These are phyloP conservation scores for Beroe ovata DNA, from an alignment of 37 sponge, comb jelly and placozoan species.

Conservation along the genomic window DNA sequence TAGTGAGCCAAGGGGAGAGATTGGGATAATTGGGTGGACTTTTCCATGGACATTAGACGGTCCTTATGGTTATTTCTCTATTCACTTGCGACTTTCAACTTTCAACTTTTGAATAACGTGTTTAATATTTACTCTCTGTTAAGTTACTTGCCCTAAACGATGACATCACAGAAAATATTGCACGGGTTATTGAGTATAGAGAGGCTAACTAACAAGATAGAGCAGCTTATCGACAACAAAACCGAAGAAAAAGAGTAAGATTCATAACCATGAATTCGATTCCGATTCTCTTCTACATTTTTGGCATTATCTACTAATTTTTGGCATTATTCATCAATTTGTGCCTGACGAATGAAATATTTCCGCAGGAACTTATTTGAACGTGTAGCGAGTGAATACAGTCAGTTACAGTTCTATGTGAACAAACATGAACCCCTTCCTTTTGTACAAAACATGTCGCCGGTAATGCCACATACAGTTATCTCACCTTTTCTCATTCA, in stretches of 20 bases:
- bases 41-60: no score
- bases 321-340: not conserved
- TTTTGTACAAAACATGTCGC: conserved; percentile 72
- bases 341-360: not conserved
- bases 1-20: no score
- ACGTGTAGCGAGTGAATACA: conserved; percentile 86
- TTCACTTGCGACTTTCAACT: no score
- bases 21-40: no score
- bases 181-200: conserved; percentile 21
- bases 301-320: not conserved
- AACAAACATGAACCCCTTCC: conserved; percentile 69
- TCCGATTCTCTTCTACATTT: not conserved
- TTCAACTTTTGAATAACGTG: no score
- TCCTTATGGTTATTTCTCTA: no score
- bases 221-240: not conserved
- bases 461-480: no score
- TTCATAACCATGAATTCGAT: no score
- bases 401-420: conserved; percentile 79
- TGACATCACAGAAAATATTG: conserved; percentile 18
- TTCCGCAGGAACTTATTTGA: conserved; percentile 71
- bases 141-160: no score
- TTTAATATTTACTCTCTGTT: no score
- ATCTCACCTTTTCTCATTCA: no score
- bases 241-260: conserved; percentile 63
- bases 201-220: conserved; percentile 57